Percentiles rank a stretch among this genome's conserved stretches.
These are phyloP conservation scores for Xiphorhynchus erythropygius DNA, from an alignment of 2,797 vertebrate species.

Conservation along the genomic window DNA sequence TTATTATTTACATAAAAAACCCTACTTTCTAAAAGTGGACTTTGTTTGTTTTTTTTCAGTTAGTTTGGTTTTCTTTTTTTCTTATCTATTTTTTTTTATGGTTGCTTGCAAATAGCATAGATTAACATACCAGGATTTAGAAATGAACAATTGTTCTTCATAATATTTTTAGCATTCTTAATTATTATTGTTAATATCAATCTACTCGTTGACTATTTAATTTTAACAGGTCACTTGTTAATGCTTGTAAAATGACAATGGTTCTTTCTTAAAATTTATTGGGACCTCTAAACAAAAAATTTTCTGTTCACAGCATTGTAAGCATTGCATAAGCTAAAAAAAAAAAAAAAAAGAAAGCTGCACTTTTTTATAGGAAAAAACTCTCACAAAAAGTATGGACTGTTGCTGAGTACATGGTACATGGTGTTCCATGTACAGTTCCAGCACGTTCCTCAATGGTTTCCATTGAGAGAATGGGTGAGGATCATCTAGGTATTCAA, in stretches of 20 bases:
- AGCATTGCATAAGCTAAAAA: not conserved
- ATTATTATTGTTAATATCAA: not conserved
- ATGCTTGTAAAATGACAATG: not conserved
- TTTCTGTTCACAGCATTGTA: not conserved
- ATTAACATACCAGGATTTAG: not conserved
- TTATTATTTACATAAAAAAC: not conserved
- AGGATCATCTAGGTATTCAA: not conserved
- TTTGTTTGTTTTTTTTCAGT: not conserved
- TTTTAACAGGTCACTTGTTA: not conserved
- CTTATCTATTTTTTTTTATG: not conserved
- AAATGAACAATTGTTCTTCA: not conserved
- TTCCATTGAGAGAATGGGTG: not conserved
- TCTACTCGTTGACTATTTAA: not conserved
- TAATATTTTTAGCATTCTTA: not conserved
- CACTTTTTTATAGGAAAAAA: not conserved
- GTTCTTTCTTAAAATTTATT: not conserved
- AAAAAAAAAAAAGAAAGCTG: not conserved
- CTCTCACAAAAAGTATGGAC: not conserved
- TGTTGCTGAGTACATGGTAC: not conserved
- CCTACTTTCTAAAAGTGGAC: rapidly evolving
- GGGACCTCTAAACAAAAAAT: rapidly evolving
- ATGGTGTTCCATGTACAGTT: not conserved
- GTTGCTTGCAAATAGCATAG: not conserved
- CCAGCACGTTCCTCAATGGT: no score
- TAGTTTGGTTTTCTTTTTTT: not conserved